Percentiles rank a stretch among this genome's conserved stretches.
These are phyloP conservation scores for Plutomurus gul DNA, from an alignment of 1,140 invertebrate species.

Conservation along the genomic window DNA sequence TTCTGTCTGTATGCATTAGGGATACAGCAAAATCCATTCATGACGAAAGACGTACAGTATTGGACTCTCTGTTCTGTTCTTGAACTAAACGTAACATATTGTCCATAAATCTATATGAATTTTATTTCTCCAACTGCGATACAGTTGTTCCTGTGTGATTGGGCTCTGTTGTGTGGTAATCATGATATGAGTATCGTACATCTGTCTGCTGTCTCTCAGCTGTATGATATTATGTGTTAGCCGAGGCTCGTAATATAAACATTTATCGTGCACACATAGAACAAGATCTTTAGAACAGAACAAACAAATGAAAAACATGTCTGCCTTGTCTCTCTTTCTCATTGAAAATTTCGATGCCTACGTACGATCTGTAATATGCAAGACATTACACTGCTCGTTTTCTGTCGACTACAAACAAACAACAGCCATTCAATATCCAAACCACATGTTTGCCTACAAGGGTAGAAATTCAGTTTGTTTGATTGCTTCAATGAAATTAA, in stretches of 20 bases:
- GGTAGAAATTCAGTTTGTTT: slow-evolving; percentile 4
- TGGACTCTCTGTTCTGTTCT: not conserved
- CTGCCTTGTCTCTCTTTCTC: not conserved
- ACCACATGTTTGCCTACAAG: slow-evolving; percentile 12
- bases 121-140: not conserved
- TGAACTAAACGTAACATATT: not conserved
- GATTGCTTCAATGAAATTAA: slow-evolving; percentile 15
- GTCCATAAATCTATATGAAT: not conserved
- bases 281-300: no score
- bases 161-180: not conserved
- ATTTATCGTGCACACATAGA: not conserved
- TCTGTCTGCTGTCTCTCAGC: slow-evolving; percentile 2
- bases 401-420: not conserved
- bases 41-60: no score
- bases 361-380: no score
- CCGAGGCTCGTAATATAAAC: not conserved
- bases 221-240: not conserved
- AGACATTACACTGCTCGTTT: no score
- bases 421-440: not conserved
- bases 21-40: no score
- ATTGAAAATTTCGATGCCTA: no score
- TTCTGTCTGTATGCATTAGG: no score
- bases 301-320: not conserved
- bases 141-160: not conserved
- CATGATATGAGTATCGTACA: slow-evolving; percentile 7